These are phyloP conservation scores for Agrochola macilenta DNA, from an alignment of 2,888 invertebrate genomes.

Conservation along the genomic window DNA sequence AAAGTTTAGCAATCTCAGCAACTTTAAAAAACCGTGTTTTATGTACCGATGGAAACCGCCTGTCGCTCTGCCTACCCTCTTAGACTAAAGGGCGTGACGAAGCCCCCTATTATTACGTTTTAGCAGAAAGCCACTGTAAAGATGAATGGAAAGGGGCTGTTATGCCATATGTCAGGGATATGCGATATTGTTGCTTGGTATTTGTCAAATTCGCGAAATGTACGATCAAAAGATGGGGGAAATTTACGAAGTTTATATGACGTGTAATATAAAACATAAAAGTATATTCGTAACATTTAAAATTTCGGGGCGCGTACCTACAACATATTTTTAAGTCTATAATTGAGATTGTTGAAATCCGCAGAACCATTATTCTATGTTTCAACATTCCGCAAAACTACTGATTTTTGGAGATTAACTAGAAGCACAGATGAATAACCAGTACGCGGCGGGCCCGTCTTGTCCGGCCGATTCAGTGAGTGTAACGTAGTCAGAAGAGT, in stretches of 20 bases:
- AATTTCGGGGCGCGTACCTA: no score
- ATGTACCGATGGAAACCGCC: conserved; percentile 28
- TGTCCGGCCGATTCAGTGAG: no score
- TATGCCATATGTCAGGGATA: conserved; percentile 68
- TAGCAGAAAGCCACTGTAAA: conserved; percentile 43
- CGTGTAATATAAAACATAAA: not conserved
- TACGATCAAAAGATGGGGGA: not conserved
- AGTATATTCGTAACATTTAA: not conserved
- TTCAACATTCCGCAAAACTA: no score
- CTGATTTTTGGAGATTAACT: no score
- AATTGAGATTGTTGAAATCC: no score
- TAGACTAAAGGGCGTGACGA: conserved; percentile 46
- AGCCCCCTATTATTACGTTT: conserved; percentile 64
- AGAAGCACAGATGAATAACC: no score
- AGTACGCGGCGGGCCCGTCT: no score
- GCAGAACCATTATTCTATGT: no score
- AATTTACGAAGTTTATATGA: not conserved
- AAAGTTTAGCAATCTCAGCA: conserved; percentile 24
- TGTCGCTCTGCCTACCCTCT: conserved; percentile 58
- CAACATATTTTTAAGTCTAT: no score
- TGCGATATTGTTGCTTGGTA: conserved; percentile 42
- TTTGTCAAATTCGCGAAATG: conserved; percentile 35
- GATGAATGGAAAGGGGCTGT: conserved; percentile 55
- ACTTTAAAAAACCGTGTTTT: conserved; percentile 39
- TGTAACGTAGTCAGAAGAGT: no score